These are phyloP conservation scores for Cynoglossus semilaevis DNA, from an alignment of 2,113 vertebrate genomes.

Conservation along the genomic window DNA sequence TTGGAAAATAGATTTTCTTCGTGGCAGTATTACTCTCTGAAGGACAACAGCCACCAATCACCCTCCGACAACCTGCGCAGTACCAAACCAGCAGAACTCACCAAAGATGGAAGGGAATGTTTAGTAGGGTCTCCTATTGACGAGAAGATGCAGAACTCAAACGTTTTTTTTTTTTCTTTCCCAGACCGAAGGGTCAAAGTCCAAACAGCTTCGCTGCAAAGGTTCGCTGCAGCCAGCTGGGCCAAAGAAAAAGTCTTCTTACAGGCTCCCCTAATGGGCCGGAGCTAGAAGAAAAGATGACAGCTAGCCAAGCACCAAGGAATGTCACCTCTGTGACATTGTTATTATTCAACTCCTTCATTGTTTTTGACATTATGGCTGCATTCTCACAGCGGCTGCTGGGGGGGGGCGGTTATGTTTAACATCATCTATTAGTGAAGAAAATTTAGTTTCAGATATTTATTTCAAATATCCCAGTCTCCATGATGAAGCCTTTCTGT, in stretches of 20 bases:
- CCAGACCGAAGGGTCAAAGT: slow-evolving; percentile 55
- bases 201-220: slow-evolving; percentile 52
- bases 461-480: too few relatives aligned
- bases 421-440: too few relatives aligned
- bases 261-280: slow-evolving; percentile 37
- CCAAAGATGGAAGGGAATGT: slow-evolving; percentile 15
- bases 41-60: slow-evolving; percentile 23
- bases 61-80: slow-evolving; percentile 29
- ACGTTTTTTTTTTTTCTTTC: slow-evolving; percentile 39
- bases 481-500: too few relatives aligned
- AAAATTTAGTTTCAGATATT: too few relatives aligned
- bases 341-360: slow-evolving; percentile 23
- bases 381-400: slow-evolving; percentile 4
- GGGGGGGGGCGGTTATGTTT: neutral
- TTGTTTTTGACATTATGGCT: slow-evolving; percentile 10
- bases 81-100: slow-evolving; percentile 37
- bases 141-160: slow-evolving; percentile 33
- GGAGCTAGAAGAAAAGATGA: slow-evolving; percentile 32
- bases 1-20: neutral
- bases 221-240: slow-evolving; percentile 44
- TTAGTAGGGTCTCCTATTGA: slow-evolving; percentile 31
- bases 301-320: slow-evolving; percentile 23
- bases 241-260: slow-evolving; percentile 23
- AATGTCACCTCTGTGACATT: slow-evolving; percentile 51
- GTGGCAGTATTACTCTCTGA: neutral